Conservation (phyloP, 2,888 invertebrate genomes). For the Ophion obscuratus region DNA sequence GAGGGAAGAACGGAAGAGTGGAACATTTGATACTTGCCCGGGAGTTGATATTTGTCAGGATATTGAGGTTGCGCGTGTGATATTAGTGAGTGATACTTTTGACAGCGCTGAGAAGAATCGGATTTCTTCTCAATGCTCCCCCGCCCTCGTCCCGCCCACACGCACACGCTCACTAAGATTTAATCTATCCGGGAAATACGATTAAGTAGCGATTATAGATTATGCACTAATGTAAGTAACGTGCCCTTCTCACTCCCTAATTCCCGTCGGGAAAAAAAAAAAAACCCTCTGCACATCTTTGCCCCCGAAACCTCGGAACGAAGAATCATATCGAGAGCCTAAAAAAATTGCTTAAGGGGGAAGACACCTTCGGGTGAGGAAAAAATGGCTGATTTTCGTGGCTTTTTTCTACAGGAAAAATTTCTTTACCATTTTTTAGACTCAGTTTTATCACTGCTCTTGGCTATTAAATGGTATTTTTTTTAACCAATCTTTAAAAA, state of each 20-base stretch:
- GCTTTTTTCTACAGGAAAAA: no score
- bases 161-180: constrained; percentile 67
- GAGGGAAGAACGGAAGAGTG: constrained; percentile 7
- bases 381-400: background rate
- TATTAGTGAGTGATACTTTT: constrained; percentile 73
- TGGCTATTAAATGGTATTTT: no score
- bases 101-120: constrained; percentile 46
- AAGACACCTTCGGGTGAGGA: background rate
- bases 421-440: no score
- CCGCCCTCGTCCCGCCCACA: constrained; percentile 16
- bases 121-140: constrained; percentile 53
- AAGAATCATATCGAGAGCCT: constrained; percentile 66
- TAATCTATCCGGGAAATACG: constrained; percentile 54
- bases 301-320: constrained; percentile 32
- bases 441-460: no score
- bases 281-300: background rate
- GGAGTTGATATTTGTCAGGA: constrained; percentile 37
- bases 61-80: constrained; percentile 72
- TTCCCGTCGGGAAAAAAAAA: background rate
- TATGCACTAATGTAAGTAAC: constrained; percentile 64
- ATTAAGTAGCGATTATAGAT: constrained; percentile 64
- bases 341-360: constrained; percentile 25
- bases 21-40: constrained; percentile 35
- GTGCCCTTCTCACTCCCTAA: background rate
- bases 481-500: no score